Percentiles rank a stretch among this genome's conserved stretches.
These are phyloP conservation scores for Micrastur ruficollis DNA, from an alignment of 2,797 vertebrate species.

Conservation along the genomic window DNA sequence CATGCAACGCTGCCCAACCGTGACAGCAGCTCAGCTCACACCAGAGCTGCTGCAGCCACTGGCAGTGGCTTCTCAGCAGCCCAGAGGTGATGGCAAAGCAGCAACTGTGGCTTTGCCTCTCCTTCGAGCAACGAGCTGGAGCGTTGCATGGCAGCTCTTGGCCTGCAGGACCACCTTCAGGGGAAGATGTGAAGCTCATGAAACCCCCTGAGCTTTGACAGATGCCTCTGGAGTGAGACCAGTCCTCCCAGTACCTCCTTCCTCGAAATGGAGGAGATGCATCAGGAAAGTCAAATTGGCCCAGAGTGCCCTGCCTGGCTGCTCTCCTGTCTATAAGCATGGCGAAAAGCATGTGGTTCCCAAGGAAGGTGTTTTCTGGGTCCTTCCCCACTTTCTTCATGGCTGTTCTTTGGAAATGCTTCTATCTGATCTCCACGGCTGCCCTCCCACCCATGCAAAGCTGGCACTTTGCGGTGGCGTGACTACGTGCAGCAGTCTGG, in stretches of 20 bases:
- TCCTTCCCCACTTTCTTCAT: not conserved
- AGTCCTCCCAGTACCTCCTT: not conserved
- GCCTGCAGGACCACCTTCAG: not conserved
- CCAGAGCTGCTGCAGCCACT: not conserved
- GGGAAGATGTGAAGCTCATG: not conserved
- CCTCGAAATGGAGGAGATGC: not conserved
- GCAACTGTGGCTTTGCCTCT: not conserved
- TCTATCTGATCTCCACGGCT: not conserved
- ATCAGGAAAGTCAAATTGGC: not conserved
- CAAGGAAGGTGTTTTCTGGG: not conserved
- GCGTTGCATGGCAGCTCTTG: not conserved
- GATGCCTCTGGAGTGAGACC: not conserved
- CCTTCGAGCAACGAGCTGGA: not conserved
- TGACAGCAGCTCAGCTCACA: slow-evolving; percentile 43
- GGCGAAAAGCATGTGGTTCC: not conserved
- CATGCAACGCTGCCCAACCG: slow-evolving; percentile 38
- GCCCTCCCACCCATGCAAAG: not conserved
- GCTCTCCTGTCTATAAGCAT: not conserved
- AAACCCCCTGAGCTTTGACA: not conserved
- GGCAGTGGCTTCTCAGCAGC: not conserved
- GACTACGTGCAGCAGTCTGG: not conserved
- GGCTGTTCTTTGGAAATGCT: not conserved
- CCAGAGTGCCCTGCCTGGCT: not conserved
- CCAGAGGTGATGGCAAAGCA: not conserved
- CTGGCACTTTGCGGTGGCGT: rapidly evolving